Evolutionary conservation across 2,797 vertebrate species (phyloP).

Genomic region (Brachyalestes nurse): DNA sequence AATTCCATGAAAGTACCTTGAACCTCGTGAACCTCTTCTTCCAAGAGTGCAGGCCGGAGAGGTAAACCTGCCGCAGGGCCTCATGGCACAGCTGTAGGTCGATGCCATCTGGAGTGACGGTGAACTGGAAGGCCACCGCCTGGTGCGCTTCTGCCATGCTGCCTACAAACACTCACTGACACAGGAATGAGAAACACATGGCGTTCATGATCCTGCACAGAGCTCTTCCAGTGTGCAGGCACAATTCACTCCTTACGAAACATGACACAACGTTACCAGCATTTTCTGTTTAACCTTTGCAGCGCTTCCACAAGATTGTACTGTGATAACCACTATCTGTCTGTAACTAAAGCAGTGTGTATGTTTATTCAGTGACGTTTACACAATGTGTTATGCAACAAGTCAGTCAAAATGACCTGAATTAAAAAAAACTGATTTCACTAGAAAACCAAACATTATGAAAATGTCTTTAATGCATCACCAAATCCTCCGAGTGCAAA

Average conservation of each 20-base stretch:
- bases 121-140: constrained; percentile 98
- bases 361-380: not conserved
- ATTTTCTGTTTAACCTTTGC: constrained; percentile 1
- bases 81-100: constrained; percentile 95
- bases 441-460: too few relatives aligned
- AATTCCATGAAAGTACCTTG: constrained; percentile 80
- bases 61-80: constrained; percentile 93
- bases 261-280: not conserved
- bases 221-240: not conserved
- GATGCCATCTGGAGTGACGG: constrained; percentile 94
- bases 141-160: constrained; percentile 98
- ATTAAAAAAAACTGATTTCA: not conserved
- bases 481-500: too few relatives aligned
- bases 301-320: not conserved
- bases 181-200: not conserved
- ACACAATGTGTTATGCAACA: not conserved
- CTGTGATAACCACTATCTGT: not conserved
- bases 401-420: not conserved
- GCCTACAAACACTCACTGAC: constrained; percentile 61
- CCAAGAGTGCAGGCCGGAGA: constrained; percentile 96
- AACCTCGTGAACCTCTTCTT: constrained; percentile 97
- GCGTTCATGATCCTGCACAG: not conserved
- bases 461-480: too few relatives aligned
- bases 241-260: not conserved
- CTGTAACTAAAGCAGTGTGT: not conserved